Conservation (phyloP, 1,140 invertebrate genomes). For the Trinorchestia longiramus region DNA sequence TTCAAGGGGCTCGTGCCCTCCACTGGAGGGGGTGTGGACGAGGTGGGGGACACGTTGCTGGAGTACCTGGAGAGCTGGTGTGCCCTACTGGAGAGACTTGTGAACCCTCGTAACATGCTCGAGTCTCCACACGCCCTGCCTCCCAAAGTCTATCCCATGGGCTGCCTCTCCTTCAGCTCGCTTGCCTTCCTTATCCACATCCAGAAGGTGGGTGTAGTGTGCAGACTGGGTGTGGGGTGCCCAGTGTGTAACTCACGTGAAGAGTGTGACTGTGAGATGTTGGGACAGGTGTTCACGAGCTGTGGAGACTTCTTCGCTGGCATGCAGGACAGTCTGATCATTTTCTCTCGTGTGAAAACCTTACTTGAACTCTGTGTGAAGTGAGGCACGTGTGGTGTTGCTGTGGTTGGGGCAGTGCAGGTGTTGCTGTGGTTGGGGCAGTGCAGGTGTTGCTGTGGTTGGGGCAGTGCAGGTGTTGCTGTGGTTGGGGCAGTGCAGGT, state of each 20-base stretch:
- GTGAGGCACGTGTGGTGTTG: not conserved
- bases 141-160: slow-evolving; percentile 74
- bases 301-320: too few relatives aligned
- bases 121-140: slow-evolving; percentile 85
- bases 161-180: slow-evolving; percentile 78
- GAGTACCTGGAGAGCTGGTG: slow-evolving; percentile 91
- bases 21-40: slow-evolving; percentile 74
- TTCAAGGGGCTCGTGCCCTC: slow-evolving; percentile 56
- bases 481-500: too few relatives aligned
- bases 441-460: too few relatives aligned
- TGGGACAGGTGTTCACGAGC: too few relatives aligned
- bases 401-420: too few relatives aligned
- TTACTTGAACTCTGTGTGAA: not conserved
- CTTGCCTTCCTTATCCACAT: slow-evolving; percentile 83
- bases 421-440: too few relatives aligned
- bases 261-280: too few relatives aligned
- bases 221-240: not conserved
- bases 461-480: too few relatives aligned
- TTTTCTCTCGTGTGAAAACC: not conserved
- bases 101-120: slow-evolving; percentile 86
- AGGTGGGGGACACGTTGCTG: slow-evolving; percentile 2
- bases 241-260: too few relatives aligned
- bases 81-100: slow-evolving; percentile 87
- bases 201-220: slow-evolving; percentile 76
- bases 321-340: not conserved